These are phyloP conservation scores for Nycticorax nycticorax DNA, from an alignment of 2,113 vertebrate genomes.

Conservation along the genomic window DNA sequence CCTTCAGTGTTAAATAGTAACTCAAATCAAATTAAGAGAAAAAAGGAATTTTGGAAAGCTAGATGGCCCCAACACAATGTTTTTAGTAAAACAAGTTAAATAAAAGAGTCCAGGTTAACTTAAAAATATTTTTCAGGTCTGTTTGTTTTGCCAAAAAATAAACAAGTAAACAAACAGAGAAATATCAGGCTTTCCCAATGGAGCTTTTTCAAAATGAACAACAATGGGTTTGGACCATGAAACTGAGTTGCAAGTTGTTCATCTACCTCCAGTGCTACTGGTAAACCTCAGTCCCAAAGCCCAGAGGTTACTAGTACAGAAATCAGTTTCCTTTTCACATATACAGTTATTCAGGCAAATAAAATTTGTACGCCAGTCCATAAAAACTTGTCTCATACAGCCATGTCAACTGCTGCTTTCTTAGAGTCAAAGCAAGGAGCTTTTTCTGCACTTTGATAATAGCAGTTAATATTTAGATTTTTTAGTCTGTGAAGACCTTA, in stretches of 20 bases:
- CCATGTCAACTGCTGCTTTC: neutral
- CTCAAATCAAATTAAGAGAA: neutral
- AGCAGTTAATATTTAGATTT: neutral
- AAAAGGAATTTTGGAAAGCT: neutral
- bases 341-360: neutral
- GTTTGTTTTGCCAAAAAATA: neutral
- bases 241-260: neutral
- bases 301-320: neutral
- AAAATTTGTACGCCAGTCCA: neutral
- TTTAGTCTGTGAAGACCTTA: neutral
- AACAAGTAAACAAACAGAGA: neutral
- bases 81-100: neutral
- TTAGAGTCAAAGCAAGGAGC: neutral
- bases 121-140: neutral
- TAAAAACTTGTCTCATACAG: neutral
- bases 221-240: neutral
- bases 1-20: neutral
- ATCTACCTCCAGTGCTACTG: neutral
- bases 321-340: neutral
- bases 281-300: neutral
- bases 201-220: neutral
- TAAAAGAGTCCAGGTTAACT: neutral
- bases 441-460: neutral
- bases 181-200: neutral
- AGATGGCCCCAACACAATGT: neutral